These are phyloP conservation scores for Drosophila formosana DNA, from an alignment of 2,888 invertebrate species.

Conservation along the genomic window DNA sequence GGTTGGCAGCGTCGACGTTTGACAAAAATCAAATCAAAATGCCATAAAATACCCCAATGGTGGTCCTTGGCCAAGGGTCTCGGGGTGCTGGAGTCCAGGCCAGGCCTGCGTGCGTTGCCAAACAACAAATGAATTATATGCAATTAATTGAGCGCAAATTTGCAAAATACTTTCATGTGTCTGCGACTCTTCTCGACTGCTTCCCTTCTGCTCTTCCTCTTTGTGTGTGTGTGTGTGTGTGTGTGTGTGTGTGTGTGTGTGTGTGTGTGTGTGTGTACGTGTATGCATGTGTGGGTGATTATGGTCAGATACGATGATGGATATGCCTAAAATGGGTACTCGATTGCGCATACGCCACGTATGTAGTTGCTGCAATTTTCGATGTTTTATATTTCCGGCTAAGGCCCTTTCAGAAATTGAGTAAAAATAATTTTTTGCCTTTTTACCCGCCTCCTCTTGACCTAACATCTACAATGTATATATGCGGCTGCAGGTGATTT, in stretches of 20 bases:
- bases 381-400: slow-evolving; percentile 19
- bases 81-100: neutral
- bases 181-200: slow-evolving; percentile 38
- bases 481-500: slow-evolving; percentile 49
- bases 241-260: slow-evolving; percentile 25
- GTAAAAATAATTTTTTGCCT: slow-evolving; percentile 22
- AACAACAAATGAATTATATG: slow-evolving; percentile 82
- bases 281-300: slow-evolving; percentile 47
- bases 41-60: slow-evolving; percentile 78
- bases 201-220: neutral
- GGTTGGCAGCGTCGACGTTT: slow-evolving; percentile 42
- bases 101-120: slow-evolving; percentile 33
- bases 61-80: slow-evolving; percentile 4
- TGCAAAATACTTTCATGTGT: slow-evolving; percentile 79
- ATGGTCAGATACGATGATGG: slow-evolving; percentile 68
- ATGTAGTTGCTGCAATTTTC: slow-evolving; percentile 25
- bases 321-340: slow-evolving; percentile 56
- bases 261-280: slow-evolving; percentile 23
- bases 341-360: slow-evolving; percentile 61
- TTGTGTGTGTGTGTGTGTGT: slow-evolving; percentile 5
- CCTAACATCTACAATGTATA: neutral
- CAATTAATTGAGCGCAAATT: slow-evolving; percentile 84
- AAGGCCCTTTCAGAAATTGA: slow-evolving; percentile 37
- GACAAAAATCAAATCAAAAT: slow-evolving; percentile 82
- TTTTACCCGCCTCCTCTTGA: neutral